These are phyloP conservation scores for Hypsopygia costalis DNA, from an alignment of 2,888 invertebrate genomes.

Conservation along the genomic window DNA sequence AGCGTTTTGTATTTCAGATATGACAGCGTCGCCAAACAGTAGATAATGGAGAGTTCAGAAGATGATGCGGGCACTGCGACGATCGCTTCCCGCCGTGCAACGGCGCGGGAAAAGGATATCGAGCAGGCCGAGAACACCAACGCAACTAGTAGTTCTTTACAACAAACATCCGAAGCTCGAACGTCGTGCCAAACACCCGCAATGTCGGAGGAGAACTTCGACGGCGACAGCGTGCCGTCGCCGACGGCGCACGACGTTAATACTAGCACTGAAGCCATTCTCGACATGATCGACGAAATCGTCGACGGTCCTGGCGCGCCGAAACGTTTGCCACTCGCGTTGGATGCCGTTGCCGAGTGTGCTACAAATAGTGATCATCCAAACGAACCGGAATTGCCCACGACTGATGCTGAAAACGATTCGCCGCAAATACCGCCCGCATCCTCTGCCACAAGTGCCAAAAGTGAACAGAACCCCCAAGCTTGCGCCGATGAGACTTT, in stretches of 20 bases:
- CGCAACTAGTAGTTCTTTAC: slow-evolving; percentile 59
- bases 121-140: slow-evolving; percentile 62
- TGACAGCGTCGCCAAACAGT: slow-evolving; percentile 75
- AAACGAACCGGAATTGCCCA: slow-evolving; percentile 19
- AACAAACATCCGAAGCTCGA: slow-evolving; percentile 52
- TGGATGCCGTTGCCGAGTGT: slow-evolving; percentile 20
- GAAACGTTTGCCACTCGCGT: slow-evolving; percentile 47
- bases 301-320: slow-evolving; percentile 70
- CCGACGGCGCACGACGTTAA: slow-evolving; percentile 69
- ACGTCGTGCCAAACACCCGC: slow-evolving; percentile 55
- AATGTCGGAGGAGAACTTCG: slow-evolving; percentile 71
- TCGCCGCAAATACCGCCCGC: slow-evolving; percentile 21
- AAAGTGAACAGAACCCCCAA: slow-evolving; percentile 34
- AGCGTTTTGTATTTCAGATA: slow-evolving; percentile 78
- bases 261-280: slow-evolving; percentile 74
- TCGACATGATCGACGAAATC: slow-evolving; percentile 77
- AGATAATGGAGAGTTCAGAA: slow-evolving; percentile 81
- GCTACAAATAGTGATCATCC: slow-evolving; percentile 9
- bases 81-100: slow-evolving; percentile 75
- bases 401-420: slow-evolving; percentile 15
- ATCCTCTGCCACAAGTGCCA: slow-evolving; percentile 32
- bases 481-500: slow-evolving; percentile 19
- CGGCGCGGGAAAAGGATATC: slow-evolving; percentile 78
- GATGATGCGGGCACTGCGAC: slow-evolving; percentile 79
- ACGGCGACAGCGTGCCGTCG: slow-evolving; percentile 71